Evolutionary conservation across 2,113 vertebrate genomes (phyloP), one percentile per base, ranked within the genome.

Genomic region (Coreoperca whiteheadi): DNA sequence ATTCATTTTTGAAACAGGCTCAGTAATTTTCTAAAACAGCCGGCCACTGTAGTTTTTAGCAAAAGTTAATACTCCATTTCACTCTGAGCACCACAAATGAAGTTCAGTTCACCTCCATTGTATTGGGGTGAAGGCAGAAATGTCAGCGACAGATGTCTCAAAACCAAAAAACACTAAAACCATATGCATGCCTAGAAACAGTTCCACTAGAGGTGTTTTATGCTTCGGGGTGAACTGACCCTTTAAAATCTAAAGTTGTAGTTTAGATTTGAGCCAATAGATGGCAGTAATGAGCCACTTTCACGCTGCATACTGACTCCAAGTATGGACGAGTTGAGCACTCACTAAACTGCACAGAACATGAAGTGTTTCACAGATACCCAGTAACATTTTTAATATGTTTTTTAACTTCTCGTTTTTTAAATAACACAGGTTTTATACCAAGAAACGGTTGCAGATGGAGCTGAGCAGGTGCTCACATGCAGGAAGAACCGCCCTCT

Each of bases 251-350:
- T 7, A 20, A 50, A 1, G 8, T 67, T 83, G 72, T 46, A 70
- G 5, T 77, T 77, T 41, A 6, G 30, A 60, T n/a, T n/a, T 43
- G 41, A 28, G 21, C 90, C 89, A 89, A 86, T 79, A 93, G 94
- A 82, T 91, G 90, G 87, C 87, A 86, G 78, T 88, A 82, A 87
- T 37, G 48, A 83, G 88, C 76, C 72, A 72, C 37, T 6, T 11
- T 23, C 9, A n/a, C 12, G 20, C 37, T n/a, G 21, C n/a, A 32
- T 1, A 23, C 23, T 61, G 39, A 9, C 9, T 66, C 41, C 25
- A n/a, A 32, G 57, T 30, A 30, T 48, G 39, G 12, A 65, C 20
- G 51, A 71, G 50, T 61, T 82, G 18, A 41, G 43, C 23, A 3
- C 20, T 37, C 15, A 53, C 16, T 32, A 32, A 2, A 25, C 71